These are phyloP conservation scores for Podabrus alpinus DNA, from an alignment of 2,888 invertebrate genomes.

Conservation along the genomic window DNA sequence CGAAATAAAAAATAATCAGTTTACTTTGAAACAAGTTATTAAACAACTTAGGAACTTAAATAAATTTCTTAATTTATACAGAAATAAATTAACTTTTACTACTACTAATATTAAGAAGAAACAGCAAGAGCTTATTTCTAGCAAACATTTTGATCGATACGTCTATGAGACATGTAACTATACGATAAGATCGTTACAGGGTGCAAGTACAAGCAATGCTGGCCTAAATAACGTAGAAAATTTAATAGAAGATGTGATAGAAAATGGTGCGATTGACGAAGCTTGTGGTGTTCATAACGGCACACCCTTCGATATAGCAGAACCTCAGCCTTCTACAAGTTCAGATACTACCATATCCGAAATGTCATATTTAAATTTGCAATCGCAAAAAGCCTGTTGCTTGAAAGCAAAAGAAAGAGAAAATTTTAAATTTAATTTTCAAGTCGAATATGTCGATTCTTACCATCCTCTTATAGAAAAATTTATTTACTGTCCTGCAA, in stretches of 20 bases:
- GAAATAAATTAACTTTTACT: background rate
- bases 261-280: background rate
- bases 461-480: background rate
- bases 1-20: background rate
- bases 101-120: background rate
- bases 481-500: background rate
- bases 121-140: background rate
- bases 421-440: conserved; percentile 12
- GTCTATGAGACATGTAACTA: background rate
- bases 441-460: background rate
- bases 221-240: background rate
- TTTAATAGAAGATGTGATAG: background rate
- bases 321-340: background rate
- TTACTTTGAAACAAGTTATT: background rate
- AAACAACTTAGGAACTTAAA: background rate
- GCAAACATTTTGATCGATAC: background rate
- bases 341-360: background rate
- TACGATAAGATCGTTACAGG: background rate
- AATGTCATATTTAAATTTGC: background rate
- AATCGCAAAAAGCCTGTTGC: background rate
- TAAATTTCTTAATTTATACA: background rate
- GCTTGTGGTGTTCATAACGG: background rate
- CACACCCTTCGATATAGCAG: background rate
- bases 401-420: background rate
- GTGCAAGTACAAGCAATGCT: background rate